A percentile compares a stretch with the other conserved stretches of the same genome.
Evolutionary conservation across 2,113 vertebrate species (phyloP).

Genomic region (Etheostoma spectabile): DNA sequence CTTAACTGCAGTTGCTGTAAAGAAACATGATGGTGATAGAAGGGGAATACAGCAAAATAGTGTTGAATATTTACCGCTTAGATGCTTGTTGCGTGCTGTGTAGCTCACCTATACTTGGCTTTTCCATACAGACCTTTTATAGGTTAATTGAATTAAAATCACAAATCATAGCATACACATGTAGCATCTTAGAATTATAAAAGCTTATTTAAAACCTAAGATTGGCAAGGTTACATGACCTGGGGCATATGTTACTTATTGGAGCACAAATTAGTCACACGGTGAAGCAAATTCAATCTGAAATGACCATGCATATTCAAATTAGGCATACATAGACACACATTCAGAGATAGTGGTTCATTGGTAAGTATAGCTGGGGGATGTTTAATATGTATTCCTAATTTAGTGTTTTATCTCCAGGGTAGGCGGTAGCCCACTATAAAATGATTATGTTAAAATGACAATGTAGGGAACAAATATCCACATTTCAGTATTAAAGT

Average conservation of each 20-base stretch:
- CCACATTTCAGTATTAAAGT: constrained; percentile 17
- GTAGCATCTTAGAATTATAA: constrained; percentile 44
- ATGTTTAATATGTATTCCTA: constrained; percentile 65
- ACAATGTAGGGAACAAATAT: constrained; percentile 44
- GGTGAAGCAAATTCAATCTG: constrained; percentile 74
- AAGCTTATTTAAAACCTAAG: constrained; percentile 62
- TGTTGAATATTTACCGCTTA: neutral
- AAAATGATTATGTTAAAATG: constrained; percentile 55
- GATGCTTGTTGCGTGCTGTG: constrained; percentile 18
- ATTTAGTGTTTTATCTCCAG: constrained; percentile 58
- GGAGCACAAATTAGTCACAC: constrained; percentile 78
- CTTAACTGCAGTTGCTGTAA: neutral
- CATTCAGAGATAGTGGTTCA: constrained; percentile 30
- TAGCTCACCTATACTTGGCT: constrained; percentile 39
- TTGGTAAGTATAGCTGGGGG: constrained; percentile 60
- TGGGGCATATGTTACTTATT: constrained; percentile 71
- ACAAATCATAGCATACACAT: constrained; percentile 58
- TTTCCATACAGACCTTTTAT: constrained; percentile 43
- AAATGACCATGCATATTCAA: constrained; percentile 81
- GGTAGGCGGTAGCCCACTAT: constrained; percentile 49
- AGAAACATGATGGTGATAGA: neutral
- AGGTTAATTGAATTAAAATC: constrained; percentile 68
- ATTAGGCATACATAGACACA: constrained; percentile 56
- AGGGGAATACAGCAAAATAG: neutral
- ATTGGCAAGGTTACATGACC: constrained; percentile 58